Evolutionary conservation across 2,797 vertebrate genomes (phyloP).

Genomic region (Psittacula derbiana): DNA sequence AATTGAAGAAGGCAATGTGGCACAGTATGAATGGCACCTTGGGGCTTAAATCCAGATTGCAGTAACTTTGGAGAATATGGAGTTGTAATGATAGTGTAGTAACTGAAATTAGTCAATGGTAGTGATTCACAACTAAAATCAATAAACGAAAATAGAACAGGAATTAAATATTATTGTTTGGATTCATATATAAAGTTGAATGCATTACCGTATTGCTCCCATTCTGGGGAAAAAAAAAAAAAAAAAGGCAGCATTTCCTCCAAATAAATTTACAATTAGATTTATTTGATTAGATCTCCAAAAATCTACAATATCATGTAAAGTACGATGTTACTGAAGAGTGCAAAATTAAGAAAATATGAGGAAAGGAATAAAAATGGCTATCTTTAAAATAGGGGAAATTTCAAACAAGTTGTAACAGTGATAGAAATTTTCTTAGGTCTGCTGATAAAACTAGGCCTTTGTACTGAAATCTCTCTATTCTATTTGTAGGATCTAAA

Average conservation of each 20-base stretch:
- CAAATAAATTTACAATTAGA: not conserved
- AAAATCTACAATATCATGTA: not conserved
- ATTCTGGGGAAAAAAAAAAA: not conserved
- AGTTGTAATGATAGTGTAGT: not conserved
- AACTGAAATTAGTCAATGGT: not conserved
- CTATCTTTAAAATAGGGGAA: not conserved
- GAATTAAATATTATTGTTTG: not conserved
- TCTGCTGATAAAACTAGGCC: not conserved
- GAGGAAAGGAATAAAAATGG: not conserved
- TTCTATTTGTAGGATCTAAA: not conserved
- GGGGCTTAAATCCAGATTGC: not conserved
- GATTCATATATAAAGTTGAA: not conserved
- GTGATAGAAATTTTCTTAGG: not conserved
- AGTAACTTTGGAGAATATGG: not conserved
- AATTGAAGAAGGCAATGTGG: not conserved
- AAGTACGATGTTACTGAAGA: not conserved
- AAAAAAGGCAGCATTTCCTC: not conserved
- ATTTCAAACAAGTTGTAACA: not conserved
- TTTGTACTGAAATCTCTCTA: not conserved
- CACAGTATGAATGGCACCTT: not conserved
- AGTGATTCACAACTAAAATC: not conserved
- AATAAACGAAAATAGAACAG: not conserved
- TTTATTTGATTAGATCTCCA: too few relatives aligned
- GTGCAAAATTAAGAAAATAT: not conserved
- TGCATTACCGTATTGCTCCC: not conserved